Conservation (phyloP, 2,888 invertebrate species). For the Apantesis nais region DNA sequence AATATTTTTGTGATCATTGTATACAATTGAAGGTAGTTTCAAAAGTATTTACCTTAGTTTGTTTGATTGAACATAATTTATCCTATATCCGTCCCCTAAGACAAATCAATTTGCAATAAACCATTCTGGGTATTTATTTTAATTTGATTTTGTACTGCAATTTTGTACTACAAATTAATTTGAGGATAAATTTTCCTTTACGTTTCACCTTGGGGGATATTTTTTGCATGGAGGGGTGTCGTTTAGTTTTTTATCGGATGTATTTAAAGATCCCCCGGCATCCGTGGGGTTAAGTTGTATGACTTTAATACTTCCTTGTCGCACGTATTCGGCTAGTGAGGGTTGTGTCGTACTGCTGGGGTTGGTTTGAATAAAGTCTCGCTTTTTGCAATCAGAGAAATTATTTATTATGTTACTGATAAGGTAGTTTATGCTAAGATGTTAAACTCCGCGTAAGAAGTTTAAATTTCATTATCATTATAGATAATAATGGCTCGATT, state of each 20-base stretch:
- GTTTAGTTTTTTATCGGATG: constrained; percentile 83
- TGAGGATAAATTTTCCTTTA: constrained; percentile 84
- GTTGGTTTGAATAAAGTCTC: constrained; percentile 41
- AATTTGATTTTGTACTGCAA: constrained; percentile 66
- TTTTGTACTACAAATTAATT: constrained; percentile 78
- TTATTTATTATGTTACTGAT: constrained; percentile 41
- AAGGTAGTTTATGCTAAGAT: constrained; percentile 6
- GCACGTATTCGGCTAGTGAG: constrained; percentile 60
- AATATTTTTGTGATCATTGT: neutral
- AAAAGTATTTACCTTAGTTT: neutral
- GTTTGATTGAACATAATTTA: neutral
- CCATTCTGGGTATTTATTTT: constrained; percentile 47
- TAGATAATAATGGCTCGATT: too few species aligned
- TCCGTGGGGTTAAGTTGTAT: constrained; percentile 77
- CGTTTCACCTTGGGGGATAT: constrained; percentile 70
- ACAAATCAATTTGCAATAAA: constrained; percentile 25
- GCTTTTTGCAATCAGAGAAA: constrained; percentile 35
- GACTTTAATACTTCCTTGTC: constrained; percentile 81
- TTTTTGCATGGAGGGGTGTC: constrained; percentile 72
- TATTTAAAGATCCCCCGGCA: constrained; percentile 74
- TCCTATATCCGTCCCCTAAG: constrained; percentile 5
- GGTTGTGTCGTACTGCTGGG: constrained; percentile 41
- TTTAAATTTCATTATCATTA: too few species aligned
- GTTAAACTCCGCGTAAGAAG: neutral
- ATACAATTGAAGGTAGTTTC: neutral